These are phyloP conservation scores for Falco berigora DNA, from an alignment of 2,797 vertebrate species.

Conservation along the genomic window DNA sequence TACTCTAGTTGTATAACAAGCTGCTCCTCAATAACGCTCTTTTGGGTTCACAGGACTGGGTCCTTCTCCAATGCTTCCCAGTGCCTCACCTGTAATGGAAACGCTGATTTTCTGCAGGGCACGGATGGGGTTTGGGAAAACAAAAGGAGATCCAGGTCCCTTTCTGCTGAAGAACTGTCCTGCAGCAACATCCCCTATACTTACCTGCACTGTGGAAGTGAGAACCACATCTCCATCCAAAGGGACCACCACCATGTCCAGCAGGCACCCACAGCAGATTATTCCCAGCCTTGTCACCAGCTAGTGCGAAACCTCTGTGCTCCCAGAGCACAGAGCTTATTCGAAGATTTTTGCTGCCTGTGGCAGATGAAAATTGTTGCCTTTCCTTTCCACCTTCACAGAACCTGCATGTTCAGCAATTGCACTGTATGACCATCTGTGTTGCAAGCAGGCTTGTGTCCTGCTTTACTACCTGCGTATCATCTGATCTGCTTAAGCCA, in stretches of 20 bases:
- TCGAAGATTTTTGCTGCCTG: background rate
- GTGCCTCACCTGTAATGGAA: background rate
- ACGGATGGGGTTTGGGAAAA: background rate
- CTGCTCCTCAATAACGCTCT: background rate
- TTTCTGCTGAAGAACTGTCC: background rate
- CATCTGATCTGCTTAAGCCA: fast-evolving
- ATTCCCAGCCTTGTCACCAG: background rate
- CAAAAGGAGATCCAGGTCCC: background rate
- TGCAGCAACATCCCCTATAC: background rate
- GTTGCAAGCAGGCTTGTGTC: background rate
- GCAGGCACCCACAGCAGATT: background rate
- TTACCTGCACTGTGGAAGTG: background rate
- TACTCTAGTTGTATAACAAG: background rate
- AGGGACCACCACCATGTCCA: background rate
- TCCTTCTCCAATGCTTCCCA: background rate
- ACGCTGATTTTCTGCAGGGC: background rate
- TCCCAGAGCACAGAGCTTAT: background rate
- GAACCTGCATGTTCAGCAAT: background rate
- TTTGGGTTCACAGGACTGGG: background rate
- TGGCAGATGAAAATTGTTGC: background rate
- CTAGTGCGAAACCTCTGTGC: background rate
- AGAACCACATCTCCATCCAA: background rate
- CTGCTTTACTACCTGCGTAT: fast-evolving
- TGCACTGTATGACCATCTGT: background rate
- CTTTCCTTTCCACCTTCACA: background rate